Evolutionary conservation across 2,888 invertebrate species (phyloP).

Genomic region (Agonopterix alstromeriana): DNA sequence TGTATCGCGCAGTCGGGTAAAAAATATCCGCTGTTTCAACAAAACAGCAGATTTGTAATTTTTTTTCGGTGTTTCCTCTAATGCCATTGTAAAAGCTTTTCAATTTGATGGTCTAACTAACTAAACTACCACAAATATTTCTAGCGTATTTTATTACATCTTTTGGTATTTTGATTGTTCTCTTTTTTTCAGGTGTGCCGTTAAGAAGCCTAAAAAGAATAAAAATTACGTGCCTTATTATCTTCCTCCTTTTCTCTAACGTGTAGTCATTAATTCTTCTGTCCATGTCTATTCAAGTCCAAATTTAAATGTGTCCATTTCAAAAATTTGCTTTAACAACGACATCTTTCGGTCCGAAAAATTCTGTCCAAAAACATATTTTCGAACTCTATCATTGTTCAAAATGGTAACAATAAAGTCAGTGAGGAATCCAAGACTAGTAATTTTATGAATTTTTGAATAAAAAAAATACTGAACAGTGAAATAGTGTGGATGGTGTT

Average conservation of each 20-base stretch:
- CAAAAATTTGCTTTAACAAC: not conserved
- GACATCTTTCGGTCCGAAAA: not conserved
- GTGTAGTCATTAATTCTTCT: conserved; percentile 22
- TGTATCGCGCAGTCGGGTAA: too few relatives aligned
- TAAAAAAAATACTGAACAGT: not conserved
- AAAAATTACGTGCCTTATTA: conserved; percentile 51
- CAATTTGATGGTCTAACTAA: too few relatives aligned
- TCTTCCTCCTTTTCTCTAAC: conserved; percentile 24
- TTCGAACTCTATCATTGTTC: not conserved
- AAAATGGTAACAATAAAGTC: too few relatives aligned
- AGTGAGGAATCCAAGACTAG: too few relatives aligned
- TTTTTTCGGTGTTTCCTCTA: too few relatives aligned
- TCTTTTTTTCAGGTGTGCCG: conserved; percentile 46
- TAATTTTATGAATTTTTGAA: not conserved
- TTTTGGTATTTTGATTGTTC: not conserved
- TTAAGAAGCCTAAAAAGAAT: conserved; percentile 24
- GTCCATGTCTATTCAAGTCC: conserved; percentile 15
- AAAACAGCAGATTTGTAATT: too few relatives aligned
- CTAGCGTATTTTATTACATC: too few relatives aligned
- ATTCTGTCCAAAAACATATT: conserved; percentile 3
- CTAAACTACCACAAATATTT: too few relatives aligned
- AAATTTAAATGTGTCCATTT: conserved; percentile 4
- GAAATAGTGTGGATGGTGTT: conserved; percentile 60
- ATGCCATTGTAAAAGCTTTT: too few relatives aligned
- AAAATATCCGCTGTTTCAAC: too few relatives aligned